Percentiles rank a stretch among this genome's conserved stretches.
These are phyloP conservation scores for Pollenia amentaria DNA, from an alignment of 2,888 invertebrate genomes.

Conservation along the genomic window DNA sequence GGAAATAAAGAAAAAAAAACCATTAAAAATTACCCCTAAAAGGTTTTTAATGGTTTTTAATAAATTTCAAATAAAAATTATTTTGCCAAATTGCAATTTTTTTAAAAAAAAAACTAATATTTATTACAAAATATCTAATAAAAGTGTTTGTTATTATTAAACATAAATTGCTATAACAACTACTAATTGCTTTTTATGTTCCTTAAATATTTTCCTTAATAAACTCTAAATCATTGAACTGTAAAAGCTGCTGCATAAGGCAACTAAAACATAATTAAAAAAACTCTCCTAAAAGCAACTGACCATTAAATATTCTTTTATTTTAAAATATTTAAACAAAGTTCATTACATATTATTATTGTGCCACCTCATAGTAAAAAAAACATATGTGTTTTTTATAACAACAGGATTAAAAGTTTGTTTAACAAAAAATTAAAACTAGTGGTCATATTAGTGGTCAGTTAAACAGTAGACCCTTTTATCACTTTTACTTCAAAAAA, in stretches of 20 bases:
- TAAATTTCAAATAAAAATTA: constrained; percentile 45
- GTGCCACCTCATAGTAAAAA: not conserved
- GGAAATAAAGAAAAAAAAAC: constrained; percentile 37
- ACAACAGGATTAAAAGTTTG: constrained; percentile 53
- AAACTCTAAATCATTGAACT: constrained; percentile 29
- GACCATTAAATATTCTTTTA: constrained; percentile 18
- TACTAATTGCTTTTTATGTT: constrained; percentile 4
- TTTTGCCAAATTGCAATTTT: constrained; percentile 42
- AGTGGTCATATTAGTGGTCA: constrained; percentile 66
- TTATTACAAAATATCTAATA: not conserved
- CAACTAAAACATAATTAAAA: constrained; percentile 6
- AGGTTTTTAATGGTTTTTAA: constrained; percentile 68
- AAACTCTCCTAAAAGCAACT: not conserved
- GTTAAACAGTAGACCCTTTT: constrained; percentile 19
- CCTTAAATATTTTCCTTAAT: not conserved
- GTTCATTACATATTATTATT: constrained; percentile 30
- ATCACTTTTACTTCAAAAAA: constrained; percentile 19
- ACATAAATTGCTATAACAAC: not conserved
- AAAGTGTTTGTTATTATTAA: not conserved
- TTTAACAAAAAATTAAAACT: constrained; percentile 14
- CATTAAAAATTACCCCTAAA: constrained; percentile 72
- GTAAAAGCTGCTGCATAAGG: constrained; percentile 28
- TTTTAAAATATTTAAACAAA: not conserved
- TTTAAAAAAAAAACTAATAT: not conserved
- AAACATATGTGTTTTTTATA: constrained; percentile 34